Evolutionary conservation across 2,113 vertebrate genomes (phyloP), one percentile per base, ranked within the genome.

Genomic region (Xiphias gladius): DNA sequence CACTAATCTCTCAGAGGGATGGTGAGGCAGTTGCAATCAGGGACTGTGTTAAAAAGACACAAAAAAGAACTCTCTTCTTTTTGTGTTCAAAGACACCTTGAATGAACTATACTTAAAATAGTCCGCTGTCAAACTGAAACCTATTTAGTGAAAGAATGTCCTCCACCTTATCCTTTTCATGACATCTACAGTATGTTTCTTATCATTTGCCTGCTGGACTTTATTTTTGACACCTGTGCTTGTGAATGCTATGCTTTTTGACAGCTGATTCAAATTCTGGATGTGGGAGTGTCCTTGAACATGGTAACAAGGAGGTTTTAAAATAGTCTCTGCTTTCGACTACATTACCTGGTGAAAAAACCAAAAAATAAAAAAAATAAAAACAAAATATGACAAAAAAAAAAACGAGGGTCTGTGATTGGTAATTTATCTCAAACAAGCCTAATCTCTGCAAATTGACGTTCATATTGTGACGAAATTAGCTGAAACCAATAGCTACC

Each of bases 391-490:
- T 20, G 48, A 61, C 8, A 61, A 14, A 39, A 50, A 70, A 68
- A 74, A 0, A 37, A 70, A 71, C 1, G 7, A 17, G 28, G 19
- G 14, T 65, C 19, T 39, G 46, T 32, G 65, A 63, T 43, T 41
- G 48, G 48, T 41, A 61, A 59, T 17, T 7, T 39, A 17, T 61
- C n/a, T 61, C 26, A 28, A 24, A 13, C 6, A n/a, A 46, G 37
- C 39, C 70, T 66, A 50, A 57, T 82, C 54, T 65, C 26, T 55
- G 58, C 37, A 13, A 7, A 12, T 22, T 22, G 32, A 19, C 37
- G 70, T 68, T 71, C 63, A 70, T 16, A 22, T 32, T 71, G 65
- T 87, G 85, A 85, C 82, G 71, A 80, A 87, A 87, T 80, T 17
- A 39, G 20, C 63, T 77, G 79, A 83, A 85, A 83, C 37, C 8